Base-by-base conservation (phyloP, 1,140 invertebrate genomes). In the Drosophila tristis region DNA sequence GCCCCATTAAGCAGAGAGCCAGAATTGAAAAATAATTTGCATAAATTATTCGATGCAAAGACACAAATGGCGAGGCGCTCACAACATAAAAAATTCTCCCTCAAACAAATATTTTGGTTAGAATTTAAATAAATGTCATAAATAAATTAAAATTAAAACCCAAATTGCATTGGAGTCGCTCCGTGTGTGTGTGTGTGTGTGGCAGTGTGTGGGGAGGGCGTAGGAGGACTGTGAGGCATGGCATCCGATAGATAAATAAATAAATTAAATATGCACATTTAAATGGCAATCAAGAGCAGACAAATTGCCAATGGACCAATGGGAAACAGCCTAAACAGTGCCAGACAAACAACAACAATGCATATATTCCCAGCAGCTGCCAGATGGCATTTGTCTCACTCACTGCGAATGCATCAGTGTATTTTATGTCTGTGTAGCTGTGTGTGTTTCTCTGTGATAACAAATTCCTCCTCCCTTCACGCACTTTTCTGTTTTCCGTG, bases 211-310 rank as follows among this genome's bases (percentile, higher is more conserved):
- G 29, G 2, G 29, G 29, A 8, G 29, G 7, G 31, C 8, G 0
- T 29, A 7, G n/a, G n/a, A n/a, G n/a, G 31, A 2, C 7, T 8
- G 29, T 31, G 31, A 29, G 59, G 44, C 16, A 23, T 45, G 53
- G 39, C 58, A 70, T 60, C 35, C 48, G 65, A 74, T 82, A 66
- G 65, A 74, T 82, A 66, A 72, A 67, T 63, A 78, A 72, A 81
- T 65, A 82, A 72, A 87, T 87, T 72, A 86, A 86, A 82, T 78
- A 73, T 87, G 78, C 84, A 76, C 65, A 87, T 78, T 75, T 78
- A 81, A 87, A 78, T 81, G 65, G 57, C 70, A 85, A 77, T 70
- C 65, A 71, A 61, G 49, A 63, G 44, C 67, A 78, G 35, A 73
- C 59, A 62, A 85, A 80, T 75, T 62, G 55, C 20, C 49, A 71